Percentiles rank a stretch among this genome's conserved stretches.
phyloP scores from a whole-genome alignment of 2,797 vertebrate species.

The Danio choprae region DNA sequence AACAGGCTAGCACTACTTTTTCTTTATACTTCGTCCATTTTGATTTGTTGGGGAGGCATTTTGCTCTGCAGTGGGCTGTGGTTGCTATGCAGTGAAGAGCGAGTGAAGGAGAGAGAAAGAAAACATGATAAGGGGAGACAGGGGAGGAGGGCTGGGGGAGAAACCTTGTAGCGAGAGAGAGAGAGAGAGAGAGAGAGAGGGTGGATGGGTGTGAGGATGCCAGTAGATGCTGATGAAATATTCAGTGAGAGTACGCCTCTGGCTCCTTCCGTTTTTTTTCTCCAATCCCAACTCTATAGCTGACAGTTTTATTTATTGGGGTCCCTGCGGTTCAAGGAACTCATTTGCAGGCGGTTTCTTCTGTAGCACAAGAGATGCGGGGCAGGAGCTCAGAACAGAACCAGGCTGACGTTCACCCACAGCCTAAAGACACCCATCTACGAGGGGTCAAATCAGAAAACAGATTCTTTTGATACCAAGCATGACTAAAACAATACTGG shows the following conservation, averaged over 20 bases:
- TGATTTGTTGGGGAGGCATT: conserved; percentile 67
- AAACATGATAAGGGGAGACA: conserved; percentile 63
- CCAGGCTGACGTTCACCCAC: conserved; percentile 76
- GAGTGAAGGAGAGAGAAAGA: conserved; percentile 67
- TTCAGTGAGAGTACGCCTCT: conserved; percentile 82
- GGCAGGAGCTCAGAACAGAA: conserved; percentile 63
- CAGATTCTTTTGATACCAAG: conserved; percentile 47
- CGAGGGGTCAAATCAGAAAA: conserved; percentile 49
- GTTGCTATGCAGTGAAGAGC: conserved; percentile 74
- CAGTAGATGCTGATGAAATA: conserved; percentile 80
- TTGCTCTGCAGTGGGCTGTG: conserved; percentile 65
- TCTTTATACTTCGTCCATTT: conserved; percentile 62
- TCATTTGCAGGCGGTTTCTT: conserved; percentile 76
- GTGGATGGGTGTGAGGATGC: conserved; percentile 62
- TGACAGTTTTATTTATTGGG: conserved; percentile 83
- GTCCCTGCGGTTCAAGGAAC: conserved; percentile 83
- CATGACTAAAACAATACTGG: conserved; percentile 54
- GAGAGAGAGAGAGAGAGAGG: conserved; percentile 58
- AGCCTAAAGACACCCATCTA: conserved; percentile 67
- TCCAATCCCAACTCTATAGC: conserved; percentile 69
- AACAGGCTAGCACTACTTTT: conserved; percentile 36
- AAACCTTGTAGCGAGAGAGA: conserved; percentile 50
- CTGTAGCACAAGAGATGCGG: conserved; percentile 65
- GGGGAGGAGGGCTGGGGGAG: conserved; percentile 52
- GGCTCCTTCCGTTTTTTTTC: conserved; percentile 65